Base-by-base conservation (phyloP, 2,113 vertebrate genomes). In the Ophthalmolycus amberensis region DNA sequence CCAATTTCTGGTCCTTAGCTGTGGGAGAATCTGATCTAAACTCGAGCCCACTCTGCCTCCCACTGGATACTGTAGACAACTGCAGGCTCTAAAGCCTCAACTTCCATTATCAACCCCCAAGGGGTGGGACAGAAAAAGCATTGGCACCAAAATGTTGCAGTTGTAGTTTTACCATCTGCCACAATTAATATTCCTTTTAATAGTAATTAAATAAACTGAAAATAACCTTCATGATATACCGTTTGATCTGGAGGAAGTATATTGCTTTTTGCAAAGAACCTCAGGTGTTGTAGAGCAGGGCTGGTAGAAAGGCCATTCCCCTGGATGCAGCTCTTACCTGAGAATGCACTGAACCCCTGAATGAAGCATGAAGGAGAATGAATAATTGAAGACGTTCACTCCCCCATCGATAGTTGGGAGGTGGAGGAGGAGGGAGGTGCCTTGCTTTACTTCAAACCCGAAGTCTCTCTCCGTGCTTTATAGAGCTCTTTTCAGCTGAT, bases 1-100 rank as follows among this genome's bases (percentile, higher is more conserved):
- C 95, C 94, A 95, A 92, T 95, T 95, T 95, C 89, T 76, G 74
- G 90, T 87, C 88, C 89, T 87, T 88, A 87, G 91, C 88, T 90
- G 91, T 93, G 89, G 88, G 88, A 94, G 90, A 90, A 83, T 75
- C 60, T 91, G 8, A 85, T 91, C 90, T 90, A 87, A 92, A 90
- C 67, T 88, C 84, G 80, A 89, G 92, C 85, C 82, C 82, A 91
- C 89, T 92, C 92, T 94, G 87, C 95, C 94, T 77, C 89, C 94
- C 93, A 91, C 94, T 95, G 94, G 85, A 88, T 74, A 85, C 85
- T 89, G 77, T 89, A 89, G 85, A 84, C 73, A 88, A 94, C 93
- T 95, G 93, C 94, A 91, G 85, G 83, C 85, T 91, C 63, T 50
- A 77, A 76, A 76, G 60, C 88, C 62, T 75, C 76, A 67, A 67